Conservation (phyloP, 2,113 vertebrate genomes). For the Uropsilus gracilis region DNA sequence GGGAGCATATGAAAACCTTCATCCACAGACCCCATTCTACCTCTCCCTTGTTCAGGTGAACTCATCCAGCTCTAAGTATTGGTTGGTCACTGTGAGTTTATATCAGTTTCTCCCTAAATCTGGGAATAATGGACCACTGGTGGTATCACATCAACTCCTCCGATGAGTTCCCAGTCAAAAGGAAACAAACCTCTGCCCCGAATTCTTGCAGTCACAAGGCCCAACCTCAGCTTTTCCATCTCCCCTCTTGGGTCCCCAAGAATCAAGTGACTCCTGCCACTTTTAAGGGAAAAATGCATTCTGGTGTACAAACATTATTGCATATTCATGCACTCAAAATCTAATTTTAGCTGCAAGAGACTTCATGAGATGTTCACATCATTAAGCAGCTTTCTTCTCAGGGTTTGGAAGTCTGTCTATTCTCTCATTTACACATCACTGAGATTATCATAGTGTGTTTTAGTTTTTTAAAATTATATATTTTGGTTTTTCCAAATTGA, state of each 20-base stretch:
- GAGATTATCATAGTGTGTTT: conserved; percentile 71
- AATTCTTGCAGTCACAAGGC: neutral
- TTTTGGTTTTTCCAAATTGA: conserved; percentile 72
- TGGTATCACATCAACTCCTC: neutral
- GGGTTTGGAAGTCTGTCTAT: conserved; percentile 66
- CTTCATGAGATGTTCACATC: conserved; percentile 75
- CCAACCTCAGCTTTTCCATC: neutral
- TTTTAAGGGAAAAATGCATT: conserved; percentile 60
- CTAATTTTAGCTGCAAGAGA: conserved; percentile 80
- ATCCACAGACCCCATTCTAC: neutral
- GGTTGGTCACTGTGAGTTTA: neutral
- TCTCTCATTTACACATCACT: conserved; percentile 72
- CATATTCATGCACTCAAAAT: conserved; percentile 72
- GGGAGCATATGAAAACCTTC: neutral
- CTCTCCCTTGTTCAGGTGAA: neutral
- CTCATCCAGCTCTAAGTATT: neutral
- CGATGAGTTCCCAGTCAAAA: neutral
- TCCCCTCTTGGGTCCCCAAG: neutral
- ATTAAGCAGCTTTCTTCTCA: conserved; percentile 74
- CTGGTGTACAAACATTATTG: conserved; percentile 65
- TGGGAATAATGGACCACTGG: neutral
- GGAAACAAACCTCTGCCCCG: neutral
- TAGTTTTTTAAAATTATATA: conserved; percentile 51
- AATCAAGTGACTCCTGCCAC: conserved; percentile 34
- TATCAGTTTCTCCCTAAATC: neutral